phyloP scores from a whole-genome alignment of 2,113 vertebrate genomes.

The Oreocharis arfaki region DNA sequence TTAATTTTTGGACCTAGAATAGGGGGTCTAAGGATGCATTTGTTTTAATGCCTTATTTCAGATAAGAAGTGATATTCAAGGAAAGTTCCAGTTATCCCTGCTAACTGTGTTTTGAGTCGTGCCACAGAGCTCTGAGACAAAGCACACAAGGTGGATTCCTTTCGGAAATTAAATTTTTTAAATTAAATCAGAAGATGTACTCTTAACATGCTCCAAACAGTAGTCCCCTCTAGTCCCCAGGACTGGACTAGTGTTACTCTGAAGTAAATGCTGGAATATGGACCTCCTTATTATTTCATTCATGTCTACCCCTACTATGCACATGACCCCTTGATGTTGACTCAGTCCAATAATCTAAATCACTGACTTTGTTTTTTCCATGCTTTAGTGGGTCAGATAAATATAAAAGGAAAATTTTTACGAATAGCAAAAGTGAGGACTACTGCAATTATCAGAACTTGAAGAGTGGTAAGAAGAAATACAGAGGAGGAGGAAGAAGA shows the following conservation, averaged over 20 bases:
- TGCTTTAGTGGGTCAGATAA: background rate
- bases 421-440: background rate
- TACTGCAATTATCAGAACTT: background rate
- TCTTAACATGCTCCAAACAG: rapidly evolving
- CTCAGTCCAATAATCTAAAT: background rate
- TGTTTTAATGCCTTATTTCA: background rate
- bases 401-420: background rate
- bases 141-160: background rate
- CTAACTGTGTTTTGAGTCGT: background rate
- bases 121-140: background rate
- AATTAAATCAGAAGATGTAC: background rate
- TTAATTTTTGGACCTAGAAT: background rate
- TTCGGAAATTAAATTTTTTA: background rate
- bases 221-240: background rate
- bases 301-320: background rate
- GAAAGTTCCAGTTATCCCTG: background rate
- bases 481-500: background rate
- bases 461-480: background rate
- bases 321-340: background rate
- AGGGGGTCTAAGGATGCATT: background rate
- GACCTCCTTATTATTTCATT: background rate
- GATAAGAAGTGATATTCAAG: background rate
- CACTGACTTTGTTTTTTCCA: background rate
- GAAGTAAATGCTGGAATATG: background rate
- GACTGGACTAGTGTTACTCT: background rate